A percentile compares a stretch with the other conserved stretches of the same genome.
These are phyloP conservation scores for Protaetia brevitarsis DNA, from an alignment of 1,140 invertebrate species.

Conservation along the genomic window DNA sequence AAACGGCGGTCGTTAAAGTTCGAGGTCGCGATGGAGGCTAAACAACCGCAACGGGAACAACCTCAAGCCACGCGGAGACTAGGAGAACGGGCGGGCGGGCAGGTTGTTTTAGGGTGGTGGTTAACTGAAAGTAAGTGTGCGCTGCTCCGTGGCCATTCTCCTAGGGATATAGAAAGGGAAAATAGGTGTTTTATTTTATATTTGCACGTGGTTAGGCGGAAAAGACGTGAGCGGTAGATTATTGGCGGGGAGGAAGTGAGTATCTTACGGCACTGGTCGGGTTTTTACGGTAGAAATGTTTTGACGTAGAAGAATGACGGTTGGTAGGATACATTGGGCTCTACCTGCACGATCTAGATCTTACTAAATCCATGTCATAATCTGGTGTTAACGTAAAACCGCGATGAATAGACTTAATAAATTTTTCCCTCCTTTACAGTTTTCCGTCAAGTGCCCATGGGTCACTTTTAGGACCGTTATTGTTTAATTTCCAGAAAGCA, in stretches of 20 bases:
- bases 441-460: too few species aligned
- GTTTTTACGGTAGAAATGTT: not conserved
- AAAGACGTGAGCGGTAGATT: not conserved
- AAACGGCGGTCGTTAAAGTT: conserved; percentile 15
- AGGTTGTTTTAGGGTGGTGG: not conserved
- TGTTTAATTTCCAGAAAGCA: too few species aligned
- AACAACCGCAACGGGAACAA: not conserved
- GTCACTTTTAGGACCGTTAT: too few species aligned
- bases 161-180: not conserved
- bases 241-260: not conserved
- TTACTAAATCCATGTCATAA: too few species aligned
- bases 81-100: not conserved
- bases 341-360: too few species aligned
- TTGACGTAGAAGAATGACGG: not conserved
- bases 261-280: not conserved
- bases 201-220: not conserved
- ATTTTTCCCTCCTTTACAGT: too few species aligned
- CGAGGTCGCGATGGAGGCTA: conserved; percentile 5
- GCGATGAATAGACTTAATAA: too few species aligned
- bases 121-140: not conserved
- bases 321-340: too few species aligned
- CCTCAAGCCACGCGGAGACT: not conserved
- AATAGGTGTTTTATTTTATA: not conserved
- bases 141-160: not conserved
- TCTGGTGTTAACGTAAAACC: too few species aligned